A percentile compares a stretch with the other conserved stretches of the same genome.
These are phyloP conservation scores for Haliclystus octoradiatus DNA, from an alignment of 30 jellyfish, hydroid and myxozoan genomes.

Conservation along the genomic window DNA sequence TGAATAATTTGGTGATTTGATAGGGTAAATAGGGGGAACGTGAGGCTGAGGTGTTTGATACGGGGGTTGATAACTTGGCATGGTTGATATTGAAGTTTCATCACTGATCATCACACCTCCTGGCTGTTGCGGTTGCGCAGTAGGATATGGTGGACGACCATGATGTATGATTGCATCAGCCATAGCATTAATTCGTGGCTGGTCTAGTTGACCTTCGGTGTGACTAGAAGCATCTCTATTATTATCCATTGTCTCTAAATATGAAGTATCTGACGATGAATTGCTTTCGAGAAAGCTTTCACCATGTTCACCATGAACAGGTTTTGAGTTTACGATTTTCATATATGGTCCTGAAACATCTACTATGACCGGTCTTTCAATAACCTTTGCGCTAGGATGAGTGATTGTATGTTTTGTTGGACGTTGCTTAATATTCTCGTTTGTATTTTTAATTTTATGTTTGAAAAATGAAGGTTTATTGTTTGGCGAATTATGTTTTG, in stretches of 20 bases:
- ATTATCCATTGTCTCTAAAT: background rate
- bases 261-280: background rate
- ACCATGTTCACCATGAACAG: background rate
- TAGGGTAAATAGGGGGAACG: no score
- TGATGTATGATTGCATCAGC: conserved; percentile 46
- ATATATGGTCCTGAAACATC: conserved; percentile 8
- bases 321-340: background rate
- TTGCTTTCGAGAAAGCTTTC: background rate
- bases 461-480: conserved; percentile 1
- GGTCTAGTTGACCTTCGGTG: conserved; percentile 46
- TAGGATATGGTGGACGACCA: background rate
- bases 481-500: conserved; percentile 4
- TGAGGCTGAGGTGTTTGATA: no score
- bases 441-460: background rate
- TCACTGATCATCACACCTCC: background rate
- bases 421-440: background rate
- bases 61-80: background rate
- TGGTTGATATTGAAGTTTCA: background rate
- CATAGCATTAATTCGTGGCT: conserved; percentile 44
- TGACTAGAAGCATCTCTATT: conserved; percentile 45
- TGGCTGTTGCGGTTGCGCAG: background rate
- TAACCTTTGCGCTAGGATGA: background rate
- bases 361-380: conserved; percentile 13
- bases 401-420: background rate
- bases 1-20: no score